Base-by-base conservation (phyloP, 2,888 invertebrate species). In the Cactoblastis cactorum region DNA sequence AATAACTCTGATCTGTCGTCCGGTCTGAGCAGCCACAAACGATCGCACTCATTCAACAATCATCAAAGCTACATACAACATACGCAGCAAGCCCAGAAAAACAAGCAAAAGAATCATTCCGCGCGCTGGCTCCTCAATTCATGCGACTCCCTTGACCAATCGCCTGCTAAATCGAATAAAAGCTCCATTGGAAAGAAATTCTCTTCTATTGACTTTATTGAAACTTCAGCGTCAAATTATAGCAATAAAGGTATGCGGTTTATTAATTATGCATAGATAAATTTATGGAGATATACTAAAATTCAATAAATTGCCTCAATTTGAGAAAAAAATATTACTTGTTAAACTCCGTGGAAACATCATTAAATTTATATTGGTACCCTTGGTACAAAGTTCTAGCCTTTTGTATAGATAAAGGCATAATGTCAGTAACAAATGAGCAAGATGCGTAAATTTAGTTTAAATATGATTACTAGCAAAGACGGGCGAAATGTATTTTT, bases 41-140 rank as follows among this genome's bases (percentile, higher is more conserved):
- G 90, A 91, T 93, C 90, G 90, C 93, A 91, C 67, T 93, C 93
- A 76, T 92, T 93, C 90, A 93, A 93, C 83, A 92, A 93, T 80
- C 92, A 92, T 81, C 92, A 92, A 87, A 92, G 92, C 78, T 92
- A 92, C 87, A 91, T 92, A 72, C 92, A 92, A 76, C 92, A 91
- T 75, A 73, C 84, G 63, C 91, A 87, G 79, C 91, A 91, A 85
- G 85, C 86, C 71, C 91, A 88, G 77, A 90, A 90, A 85, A 91
- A 82, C 78, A 91, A 91, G 86, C 91, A 92, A 83, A 91, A 91
- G 83, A 90, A 90, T 84, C 91, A 91, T 77, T 90, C 90, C 17
- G 84, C 82, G 53, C 83, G 83, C 58, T 89, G 90, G 88, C 80
- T 90, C 54, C 74, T 88, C 58, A 87, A 88, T 62, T 90, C 90